Evolutionary conservation across 2,113 vertebrate species (phyloP).

Genomic region (Bufo bufo): DNA sequence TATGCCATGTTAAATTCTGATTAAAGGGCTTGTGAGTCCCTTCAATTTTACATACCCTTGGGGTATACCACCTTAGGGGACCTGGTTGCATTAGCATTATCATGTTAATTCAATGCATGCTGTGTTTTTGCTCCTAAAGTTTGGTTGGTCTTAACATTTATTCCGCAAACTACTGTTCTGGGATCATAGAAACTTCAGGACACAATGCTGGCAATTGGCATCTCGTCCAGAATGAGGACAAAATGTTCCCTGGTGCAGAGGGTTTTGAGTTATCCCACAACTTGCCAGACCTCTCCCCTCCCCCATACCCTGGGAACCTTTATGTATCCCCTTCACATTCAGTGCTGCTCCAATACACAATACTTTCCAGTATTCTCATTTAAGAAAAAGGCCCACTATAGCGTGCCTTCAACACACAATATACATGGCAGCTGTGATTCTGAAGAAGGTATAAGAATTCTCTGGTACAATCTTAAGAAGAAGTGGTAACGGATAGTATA

Average conservation of each 20-base stretch:
- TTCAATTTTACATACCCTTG: neutral
- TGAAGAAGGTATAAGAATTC: neutral
- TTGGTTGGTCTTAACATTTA: neutral
- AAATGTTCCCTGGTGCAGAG: neutral
- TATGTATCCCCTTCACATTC: neutral
- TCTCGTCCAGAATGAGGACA: neutral
- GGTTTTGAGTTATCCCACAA: neutral
- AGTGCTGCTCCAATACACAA: neutral
- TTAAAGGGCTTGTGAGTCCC: neutral
- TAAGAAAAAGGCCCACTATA: neutral
- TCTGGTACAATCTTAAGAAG: neutral
- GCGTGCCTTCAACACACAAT: neutral
- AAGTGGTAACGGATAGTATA: neutral
- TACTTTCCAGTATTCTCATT: neutral
- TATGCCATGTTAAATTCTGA: neutral
- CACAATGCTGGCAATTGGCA: neutral
- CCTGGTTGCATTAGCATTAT: neutral
- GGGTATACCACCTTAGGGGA: neutral
- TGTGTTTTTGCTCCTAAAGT: neutral
- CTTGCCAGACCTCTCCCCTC: neutral
- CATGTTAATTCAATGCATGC: neutral
- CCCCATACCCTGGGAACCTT: conserved; percentile 23
- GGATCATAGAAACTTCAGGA: neutral
- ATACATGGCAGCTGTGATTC: neutral
- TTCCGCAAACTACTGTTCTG: neutral